Evolutionary conservation across 2,888 invertebrate species (phyloP), one percentile per base, ranked within the genome.

Genomic region (Meiosimyza decipiens): DNA sequence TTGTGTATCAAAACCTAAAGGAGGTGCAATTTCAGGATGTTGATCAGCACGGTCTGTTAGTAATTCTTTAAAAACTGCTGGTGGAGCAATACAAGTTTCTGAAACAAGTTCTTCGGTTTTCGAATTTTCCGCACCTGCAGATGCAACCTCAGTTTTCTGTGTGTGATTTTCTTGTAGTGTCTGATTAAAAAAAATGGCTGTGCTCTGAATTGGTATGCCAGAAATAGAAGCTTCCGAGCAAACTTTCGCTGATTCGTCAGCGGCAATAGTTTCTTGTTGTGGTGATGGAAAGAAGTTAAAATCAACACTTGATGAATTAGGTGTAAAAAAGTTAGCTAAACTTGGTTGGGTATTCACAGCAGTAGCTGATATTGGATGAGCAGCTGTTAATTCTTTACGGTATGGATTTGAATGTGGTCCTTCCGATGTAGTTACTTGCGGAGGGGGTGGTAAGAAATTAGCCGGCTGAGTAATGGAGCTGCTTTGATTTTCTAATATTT

Each of bases 1-100:
- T 33, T 40, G 63, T 49, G 71, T 76, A 47, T 75, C 77, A 73
- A 83, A 83, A 47, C 80, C 83, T 5, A 78, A 77, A 62, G 83
- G 72, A 11, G 80, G 74, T 11, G 81, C 59, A 13, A 71, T 54
- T n/a, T 57, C 7, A 50, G 3, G 52, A 15, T 3, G 55, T 49
- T 40, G 64, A 0, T 28, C 16, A 12, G 28, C 40, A 11, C 49
- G 13, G 15, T 47, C 60, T 18, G 49, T 13, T 51, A 59, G 16
- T 9, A 50, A 12, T 22, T 63, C 7, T 47, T 74, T 74, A 3
- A 71, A 7, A 22, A 74, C 60, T 33, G 72, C 49, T 15, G 72
- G 62, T 62, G 75, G 69, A 12, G 73, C 52, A 67, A 73, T 16
- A 51, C 72, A 68, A 18, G 63, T 52, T 49, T 51, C 65, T 64